Evolutionary conservation across 2,888 invertebrate species (phyloP).

Genomic region (Acholoe squamosa): DNA sequence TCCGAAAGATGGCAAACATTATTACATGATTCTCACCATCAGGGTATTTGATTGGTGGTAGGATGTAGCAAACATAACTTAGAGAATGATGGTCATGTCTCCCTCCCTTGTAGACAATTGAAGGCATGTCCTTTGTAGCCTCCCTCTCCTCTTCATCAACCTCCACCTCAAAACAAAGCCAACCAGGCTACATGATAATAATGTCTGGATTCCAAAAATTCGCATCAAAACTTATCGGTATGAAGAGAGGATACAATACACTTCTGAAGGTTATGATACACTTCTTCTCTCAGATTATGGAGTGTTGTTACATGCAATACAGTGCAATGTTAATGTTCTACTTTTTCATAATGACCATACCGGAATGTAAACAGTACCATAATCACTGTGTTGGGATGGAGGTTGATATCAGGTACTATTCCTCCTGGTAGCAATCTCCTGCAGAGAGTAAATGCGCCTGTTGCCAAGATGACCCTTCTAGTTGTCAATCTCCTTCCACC

Average conservation of each 20-base stretch:
- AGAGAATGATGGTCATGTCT: background rate
- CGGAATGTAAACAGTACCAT: background rate
- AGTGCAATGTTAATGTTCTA: too few species aligned
- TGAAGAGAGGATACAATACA: too few species aligned
- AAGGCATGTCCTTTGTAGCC: background rate
- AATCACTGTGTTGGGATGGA: background rate
- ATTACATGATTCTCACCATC: background rate
- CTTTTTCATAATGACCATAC: too few species aligned
- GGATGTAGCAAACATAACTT: background rate
- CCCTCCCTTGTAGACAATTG: background rate
- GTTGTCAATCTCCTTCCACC: background rate
- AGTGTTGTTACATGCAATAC: too few species aligned
- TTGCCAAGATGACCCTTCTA: background rate
- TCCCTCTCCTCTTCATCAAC: background rate
- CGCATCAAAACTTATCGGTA: too few species aligned
- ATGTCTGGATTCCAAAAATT: too few species aligned
- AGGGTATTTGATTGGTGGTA: background rate
- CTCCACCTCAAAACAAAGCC: background rate
- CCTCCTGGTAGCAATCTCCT: background rate
- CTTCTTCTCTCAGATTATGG: too few species aligned
- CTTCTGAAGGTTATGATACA: too few species aligned
- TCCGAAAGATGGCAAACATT: too few species aligned
- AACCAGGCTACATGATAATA: too few species aligned
- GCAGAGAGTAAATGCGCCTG: background rate
- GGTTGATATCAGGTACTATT: background rate